These are phyloP conservation scores for Silurus aristotelis DNA, from an alignment of 2,797 vertebrate species.

Conservation along the genomic window DNA sequence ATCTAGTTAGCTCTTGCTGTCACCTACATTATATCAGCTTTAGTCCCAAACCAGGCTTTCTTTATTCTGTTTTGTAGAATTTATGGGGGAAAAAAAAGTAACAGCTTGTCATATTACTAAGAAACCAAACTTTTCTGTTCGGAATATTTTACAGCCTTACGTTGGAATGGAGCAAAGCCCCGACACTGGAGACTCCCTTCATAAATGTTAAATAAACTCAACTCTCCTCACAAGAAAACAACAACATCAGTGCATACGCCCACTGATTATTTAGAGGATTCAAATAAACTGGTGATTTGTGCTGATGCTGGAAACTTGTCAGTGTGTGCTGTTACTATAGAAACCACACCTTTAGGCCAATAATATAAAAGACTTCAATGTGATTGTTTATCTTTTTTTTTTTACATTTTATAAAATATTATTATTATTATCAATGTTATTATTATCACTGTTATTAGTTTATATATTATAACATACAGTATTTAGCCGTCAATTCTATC, in stretches of 20 bases:
- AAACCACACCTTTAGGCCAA: conserved; percentile 18
- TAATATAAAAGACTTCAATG: background rate
- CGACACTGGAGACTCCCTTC: background rate
- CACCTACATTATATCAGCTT: background rate
- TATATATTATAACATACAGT: no score
- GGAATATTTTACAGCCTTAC: background rate
- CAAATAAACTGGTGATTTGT: background rate
- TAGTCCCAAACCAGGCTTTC: background rate
- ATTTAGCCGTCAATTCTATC: no score
- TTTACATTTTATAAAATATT: no score
- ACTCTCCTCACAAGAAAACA: background rate
- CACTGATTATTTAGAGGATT: background rate
- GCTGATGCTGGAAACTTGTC: background rate
- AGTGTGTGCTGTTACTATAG: background rate
- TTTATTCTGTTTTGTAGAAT: no score
- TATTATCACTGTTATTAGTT: no score
- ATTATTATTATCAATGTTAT: no score
- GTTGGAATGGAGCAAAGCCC: background rate
- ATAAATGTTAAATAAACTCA: background rate
- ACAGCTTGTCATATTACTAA: background rate
- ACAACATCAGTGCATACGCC: background rate
- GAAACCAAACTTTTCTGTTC: background rate
- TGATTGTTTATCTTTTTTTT: no score
- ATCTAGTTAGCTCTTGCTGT: background rate
- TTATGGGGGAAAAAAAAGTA: background rate